Evolutionary conservation across 2,797 vertebrate genomes (phyloP).

Genomic region (Schizothorax lantsangensis): DNA sequence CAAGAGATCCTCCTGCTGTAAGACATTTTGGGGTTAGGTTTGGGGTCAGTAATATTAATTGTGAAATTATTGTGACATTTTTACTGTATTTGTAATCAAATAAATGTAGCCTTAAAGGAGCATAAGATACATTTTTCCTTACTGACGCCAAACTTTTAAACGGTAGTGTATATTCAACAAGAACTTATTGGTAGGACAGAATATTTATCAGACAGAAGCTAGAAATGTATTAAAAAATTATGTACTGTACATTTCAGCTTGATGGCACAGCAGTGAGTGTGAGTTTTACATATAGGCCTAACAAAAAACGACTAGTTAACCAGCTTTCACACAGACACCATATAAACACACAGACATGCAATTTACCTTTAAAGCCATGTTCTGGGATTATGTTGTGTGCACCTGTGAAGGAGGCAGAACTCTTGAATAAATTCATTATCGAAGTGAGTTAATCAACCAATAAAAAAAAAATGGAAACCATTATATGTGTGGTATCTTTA

Average conservation of each 20-base stretch:
- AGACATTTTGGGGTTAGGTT: neutral
- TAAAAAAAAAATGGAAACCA: neutral
- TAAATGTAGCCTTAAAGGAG: neutral
- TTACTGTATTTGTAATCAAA: too few relatives aligned
- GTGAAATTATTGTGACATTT: too few relatives aligned
- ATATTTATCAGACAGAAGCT: neutral
- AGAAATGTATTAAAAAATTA: neutral
- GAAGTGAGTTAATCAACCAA: neutral
- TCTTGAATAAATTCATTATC: neutral
- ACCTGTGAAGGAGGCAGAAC: constrained; percentile 9
- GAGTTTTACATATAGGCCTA: neutral
- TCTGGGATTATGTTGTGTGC: neutral
- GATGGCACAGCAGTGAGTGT: neutral
- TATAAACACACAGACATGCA: neutral
- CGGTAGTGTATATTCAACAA: neutral
- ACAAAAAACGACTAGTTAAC: neutral
- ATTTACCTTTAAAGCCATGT: constrained; percentile 34
- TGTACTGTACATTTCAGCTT: neutral
- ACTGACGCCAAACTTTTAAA: neutral
- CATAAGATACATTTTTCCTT: neutral
- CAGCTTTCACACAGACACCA: neutral
- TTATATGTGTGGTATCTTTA: neutral
- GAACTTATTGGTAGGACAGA: neutral
- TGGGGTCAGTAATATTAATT: neutral
- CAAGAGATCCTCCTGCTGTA: constrained; percentile 18